Conservation (phyloP, 2,888 invertebrate species). For the Bruchidius siliquastri region DNA sequence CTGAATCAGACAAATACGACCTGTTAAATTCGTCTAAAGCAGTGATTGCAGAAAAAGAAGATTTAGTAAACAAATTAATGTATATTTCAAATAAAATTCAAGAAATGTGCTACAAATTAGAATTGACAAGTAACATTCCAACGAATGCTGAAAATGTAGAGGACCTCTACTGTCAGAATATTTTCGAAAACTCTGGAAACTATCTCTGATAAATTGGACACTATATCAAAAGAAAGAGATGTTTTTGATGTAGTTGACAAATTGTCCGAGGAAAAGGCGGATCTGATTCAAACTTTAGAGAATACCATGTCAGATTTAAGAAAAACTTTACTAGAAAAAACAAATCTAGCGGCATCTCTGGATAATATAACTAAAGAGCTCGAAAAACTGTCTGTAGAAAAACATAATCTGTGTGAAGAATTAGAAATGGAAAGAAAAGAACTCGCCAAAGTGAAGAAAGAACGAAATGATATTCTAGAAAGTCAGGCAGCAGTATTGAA, state of each 20-base stretch:
- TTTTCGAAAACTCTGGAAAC: background rate
- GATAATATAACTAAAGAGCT: conserved; percentile 8
- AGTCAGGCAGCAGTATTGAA: conserved; percentile 32
- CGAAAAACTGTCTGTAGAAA: conserved; percentile 15
- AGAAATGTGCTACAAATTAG: background rate
- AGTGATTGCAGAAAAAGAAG: background rate
- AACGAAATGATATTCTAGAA: conserved; percentile 31
- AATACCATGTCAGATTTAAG: conserved; percentile 8
- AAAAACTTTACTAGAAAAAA: conserved; percentile 8
- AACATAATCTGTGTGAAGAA: conserved; percentile 18
- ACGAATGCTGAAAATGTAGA: background rate
- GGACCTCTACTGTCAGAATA: background rate
- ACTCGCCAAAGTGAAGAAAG: conserved; percentile 30
- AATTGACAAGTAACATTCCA: background rate
- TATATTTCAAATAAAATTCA: background rate
- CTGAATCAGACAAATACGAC: background rate
- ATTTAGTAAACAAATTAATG: background rate
- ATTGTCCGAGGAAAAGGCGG: conserved; percentile 20
- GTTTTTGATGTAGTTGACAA: conserved; percentile 21
- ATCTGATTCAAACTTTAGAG: conserved; percentile 13
- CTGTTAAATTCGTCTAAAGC: background rate
- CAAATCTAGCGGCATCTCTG: conserved; percentile 6
- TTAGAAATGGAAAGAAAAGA: conserved; percentile 23
- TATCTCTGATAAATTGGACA: background rate
- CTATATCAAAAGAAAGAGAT: conserved; percentile 5